These are phyloP conservation scores for Phorcus lineatus DNA, from an alignment of 2,888 invertebrate species.

Conservation along the genomic window DNA sequence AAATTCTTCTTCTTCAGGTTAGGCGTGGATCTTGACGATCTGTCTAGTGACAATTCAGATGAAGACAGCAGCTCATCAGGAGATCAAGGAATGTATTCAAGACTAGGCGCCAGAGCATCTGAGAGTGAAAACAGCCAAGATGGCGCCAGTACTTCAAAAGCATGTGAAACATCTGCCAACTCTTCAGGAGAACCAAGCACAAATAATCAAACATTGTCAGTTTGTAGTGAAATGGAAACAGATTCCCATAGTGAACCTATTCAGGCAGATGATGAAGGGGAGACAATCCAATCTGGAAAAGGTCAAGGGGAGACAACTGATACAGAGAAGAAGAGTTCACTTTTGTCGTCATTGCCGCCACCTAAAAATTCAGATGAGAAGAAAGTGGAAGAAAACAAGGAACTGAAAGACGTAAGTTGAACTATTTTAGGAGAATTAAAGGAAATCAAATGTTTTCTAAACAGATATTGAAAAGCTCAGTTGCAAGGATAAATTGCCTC, in stretches of 20 bases:
- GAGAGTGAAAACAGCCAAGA: not conserved
- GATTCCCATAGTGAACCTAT: not conserved
- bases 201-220: not conserved
- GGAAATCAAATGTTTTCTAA: too few relatives aligned
- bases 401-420: not conserved
- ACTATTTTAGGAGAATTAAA: too few relatives aligned
- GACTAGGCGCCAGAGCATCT: not conserved
- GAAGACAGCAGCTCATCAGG: constrained; percentile 39
- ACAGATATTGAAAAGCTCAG: too few relatives aligned
- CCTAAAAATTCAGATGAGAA: not conserved
- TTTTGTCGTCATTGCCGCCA: not conserved
- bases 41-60: constrained; percentile 49
- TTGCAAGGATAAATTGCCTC: too few relatives aligned
- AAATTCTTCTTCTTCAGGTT: constrained; percentile 42
- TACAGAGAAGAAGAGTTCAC: not conserved
- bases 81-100: not conserved
- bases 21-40: constrained; percentile 60
- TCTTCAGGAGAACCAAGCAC: not conserved
- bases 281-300: not conserved
- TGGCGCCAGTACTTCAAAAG: not conserved
- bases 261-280: not conserved
- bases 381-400: not conserved
- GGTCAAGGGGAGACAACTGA: not conserved
- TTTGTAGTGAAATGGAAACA: not conserved
- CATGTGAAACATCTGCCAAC: not conserved